Conservation (phyloP, 2,797 vertebrate species). For the Dryobates pubescens region DNA sequence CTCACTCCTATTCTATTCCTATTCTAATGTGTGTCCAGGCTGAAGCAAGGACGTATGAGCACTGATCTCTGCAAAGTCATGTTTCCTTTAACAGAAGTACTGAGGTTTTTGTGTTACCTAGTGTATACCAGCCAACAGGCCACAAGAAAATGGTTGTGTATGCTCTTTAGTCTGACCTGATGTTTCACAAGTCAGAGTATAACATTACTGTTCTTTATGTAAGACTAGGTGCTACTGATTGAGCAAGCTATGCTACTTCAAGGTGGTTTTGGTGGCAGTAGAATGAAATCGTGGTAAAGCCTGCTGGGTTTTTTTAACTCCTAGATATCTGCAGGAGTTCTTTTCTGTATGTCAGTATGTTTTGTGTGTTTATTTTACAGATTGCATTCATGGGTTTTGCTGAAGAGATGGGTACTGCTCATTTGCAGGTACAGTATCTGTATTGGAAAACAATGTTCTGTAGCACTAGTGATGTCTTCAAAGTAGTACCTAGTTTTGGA, state of each 20-base stretch:
- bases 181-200: not conserved
- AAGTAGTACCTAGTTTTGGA: not conserved
- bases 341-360: not conserved
- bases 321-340: not conserved
- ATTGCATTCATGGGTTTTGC: conserved; percentile 80
- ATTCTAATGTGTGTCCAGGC: not conserved
- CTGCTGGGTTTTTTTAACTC: not conserved
- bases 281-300: not conserved
- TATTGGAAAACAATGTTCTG: not conserved
- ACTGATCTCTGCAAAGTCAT: not conserved
- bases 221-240: not conserved
- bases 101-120: not conserved
- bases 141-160: not conserved
- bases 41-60: not conserved
- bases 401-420: conserved; percentile 68
- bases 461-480: not conserved
- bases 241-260: not conserved
- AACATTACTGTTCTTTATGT: not conserved
- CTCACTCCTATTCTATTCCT: no score
- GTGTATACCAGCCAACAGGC: not conserved
- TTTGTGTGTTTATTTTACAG: conserved; percentile 70
- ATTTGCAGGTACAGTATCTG: conserved; percentile 73
- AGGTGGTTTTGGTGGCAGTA: not conserved
- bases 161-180: not conserved
- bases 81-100: not conserved